These are phyloP conservation scores for Agelaius phoeniceus DNA, from an alignment of 2,113 vertebrate species.

Conservation along the genomic window DNA sequence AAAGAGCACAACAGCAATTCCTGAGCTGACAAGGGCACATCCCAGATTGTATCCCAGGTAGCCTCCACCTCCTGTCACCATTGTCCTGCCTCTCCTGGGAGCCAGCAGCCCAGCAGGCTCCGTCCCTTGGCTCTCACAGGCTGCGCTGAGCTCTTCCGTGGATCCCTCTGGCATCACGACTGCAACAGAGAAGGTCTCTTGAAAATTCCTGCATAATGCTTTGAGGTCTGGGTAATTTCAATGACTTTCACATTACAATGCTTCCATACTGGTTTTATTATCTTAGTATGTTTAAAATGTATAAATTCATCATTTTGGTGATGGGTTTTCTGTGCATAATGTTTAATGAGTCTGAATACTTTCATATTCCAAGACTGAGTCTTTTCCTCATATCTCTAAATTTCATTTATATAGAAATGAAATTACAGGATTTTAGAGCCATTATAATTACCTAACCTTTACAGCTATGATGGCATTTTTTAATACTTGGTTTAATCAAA, in stretches of 20 bases:
- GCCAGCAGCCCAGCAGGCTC: neutral
- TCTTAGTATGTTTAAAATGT: neutral
- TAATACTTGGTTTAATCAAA: neutral
- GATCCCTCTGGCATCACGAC: constrained; percentile 52
- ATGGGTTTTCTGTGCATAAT: neutral
- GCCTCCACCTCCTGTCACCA: constrained; percentile 91
- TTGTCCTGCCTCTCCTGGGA: constrained; percentile 58
- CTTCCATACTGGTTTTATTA: neutral
- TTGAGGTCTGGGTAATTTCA: neutral
- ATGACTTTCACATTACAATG: neutral
- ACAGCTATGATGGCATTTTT: neutral
- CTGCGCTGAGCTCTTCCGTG: constrained; percentile 36
- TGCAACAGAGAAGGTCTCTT: neutral
- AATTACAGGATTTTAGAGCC: neutral
- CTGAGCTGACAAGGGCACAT: constrained; percentile 77
- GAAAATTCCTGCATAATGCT: neutral
- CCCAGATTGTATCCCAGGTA: constrained; percentile 90
- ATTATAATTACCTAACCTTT: neutral
- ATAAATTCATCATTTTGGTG: neutral
- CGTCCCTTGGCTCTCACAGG: neutral
- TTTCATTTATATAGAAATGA: neutral
- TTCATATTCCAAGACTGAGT: neutral
- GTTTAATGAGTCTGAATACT: neutral
- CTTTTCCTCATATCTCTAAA: neutral
- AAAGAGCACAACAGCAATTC: constrained; percentile 82